Base-by-base conservation (phyloP, 1,140 invertebrate species). In the Drosophila kurseongensis region DNA sequence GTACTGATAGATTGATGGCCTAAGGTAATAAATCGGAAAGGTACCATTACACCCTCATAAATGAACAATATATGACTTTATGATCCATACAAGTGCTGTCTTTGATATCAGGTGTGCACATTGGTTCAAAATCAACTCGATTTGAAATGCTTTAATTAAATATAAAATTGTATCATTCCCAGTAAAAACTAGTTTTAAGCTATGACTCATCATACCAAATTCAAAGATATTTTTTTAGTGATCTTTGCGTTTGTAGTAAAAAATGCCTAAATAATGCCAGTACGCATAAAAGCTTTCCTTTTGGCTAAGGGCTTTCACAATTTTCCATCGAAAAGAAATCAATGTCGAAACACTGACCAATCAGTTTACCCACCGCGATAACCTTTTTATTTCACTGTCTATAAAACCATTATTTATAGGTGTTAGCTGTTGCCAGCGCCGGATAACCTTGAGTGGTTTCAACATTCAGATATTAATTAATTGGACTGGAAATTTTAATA, bases 391-490 rank as follows among this genome's bases (percentile, higher is more conserved):
- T 40, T 40, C 66, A 44, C 29, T 65, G 27, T 54, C 45, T 13
- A 72, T 73, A 68, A 67, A 65, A 56, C 41, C 80, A 58, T 76
- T 80, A 74, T 62, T 74, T 69, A n/a, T 62, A 23, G 27, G 44
- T 36, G 35, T 41, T 27, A 60, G 59, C 61, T 86, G 83, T 86
- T 69, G 61, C 69, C 56, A 60, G 23, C 62, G 41, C 35, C 9
- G 50, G 23, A 29, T 36, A 54, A 60, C 68, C 65, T 72, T 63
- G 60, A 57, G 40, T 29, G 56, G 13, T 40, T 56, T 71, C 32
- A 56, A 48, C 47, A 42, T 56, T 40, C 57, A 57, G 83, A 88
- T 88, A 86, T 72, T 82, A 86, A 86, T 86, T 86, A 86, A 88
- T 75, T 81, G n/a, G 44, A 82, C 42, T 82, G 47, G 6, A 66